Evolutionary conservation across 2,888 invertebrate genomes (phyloP), one percentile per base, ranked within the genome.

Genomic region (Macrophya annulata): DNA sequence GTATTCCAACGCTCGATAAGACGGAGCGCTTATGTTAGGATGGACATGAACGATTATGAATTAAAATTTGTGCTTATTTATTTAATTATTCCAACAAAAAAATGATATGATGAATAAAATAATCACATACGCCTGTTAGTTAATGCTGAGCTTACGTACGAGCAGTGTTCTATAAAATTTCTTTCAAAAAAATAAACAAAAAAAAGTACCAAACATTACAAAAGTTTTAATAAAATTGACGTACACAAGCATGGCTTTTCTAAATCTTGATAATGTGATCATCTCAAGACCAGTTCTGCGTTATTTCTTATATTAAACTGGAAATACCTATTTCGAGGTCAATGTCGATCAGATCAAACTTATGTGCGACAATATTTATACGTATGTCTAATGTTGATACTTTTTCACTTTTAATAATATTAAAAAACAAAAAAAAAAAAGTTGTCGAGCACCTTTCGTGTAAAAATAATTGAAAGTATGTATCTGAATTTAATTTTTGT

Each of bases 11-110:
- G 83, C 83, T 83, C 83, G 68, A 15, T 65, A 31, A 68, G 48
- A 68, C 40, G 10, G 81, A 59, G 81, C 81, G 81, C 81, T 81
- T 81, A 81, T 81, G 81, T 81, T 81, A 62, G 62, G 81, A 62
- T 62, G 81, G 81, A 81, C 40, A 21, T 62, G 59, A 81, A 81
- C 62, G 31, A 81, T 21, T 81, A 62, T 81, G 43, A 59, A 81
- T 81, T 59, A 4, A 59, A 62, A 81, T 62, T 43, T 81, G 15
- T 62, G 59, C 62, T 81, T 40, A 81, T 62, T 81, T 62, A 81
- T 81, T 59, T 62, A 59, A 81, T 59, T 43, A 81, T 15, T 81
- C 21, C 9, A 55, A 37, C 1, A 31, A 31, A 31, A 31, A 48
- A 77, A 51, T 31, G 31, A n/a, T 25, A 37, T 9, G 77, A 48